Conservation (phyloP, 2,888 invertebrate genomes). For the Lacanobia oleracea region DNA sequence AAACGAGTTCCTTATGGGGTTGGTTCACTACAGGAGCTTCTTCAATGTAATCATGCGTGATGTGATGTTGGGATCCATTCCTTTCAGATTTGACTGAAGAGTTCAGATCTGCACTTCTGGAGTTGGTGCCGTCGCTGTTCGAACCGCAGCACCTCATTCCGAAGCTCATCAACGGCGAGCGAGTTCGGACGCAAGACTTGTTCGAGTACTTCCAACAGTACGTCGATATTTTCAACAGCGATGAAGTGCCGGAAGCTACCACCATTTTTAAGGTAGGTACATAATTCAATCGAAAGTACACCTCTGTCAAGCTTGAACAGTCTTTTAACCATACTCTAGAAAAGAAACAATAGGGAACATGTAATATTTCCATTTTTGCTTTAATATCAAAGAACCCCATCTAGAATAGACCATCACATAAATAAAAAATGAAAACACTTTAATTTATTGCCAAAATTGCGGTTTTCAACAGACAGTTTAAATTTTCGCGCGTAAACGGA, state of each 20-base stretch:
- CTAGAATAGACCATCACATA: no score
- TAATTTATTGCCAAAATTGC: no score
- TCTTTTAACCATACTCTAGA: not conserved
- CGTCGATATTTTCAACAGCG: conserved; percentile 98
- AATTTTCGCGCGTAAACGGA: no score
- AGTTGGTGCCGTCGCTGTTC: conserved; percentile 96
- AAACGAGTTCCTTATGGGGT: no score
- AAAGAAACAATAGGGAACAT: no score
- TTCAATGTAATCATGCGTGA: not conserved
- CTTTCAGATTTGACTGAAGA: conserved; percentile 96
- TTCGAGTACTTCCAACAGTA: conserved; percentile 99
- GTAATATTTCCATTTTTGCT: no score
- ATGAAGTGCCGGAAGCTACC: conserved; percentile 99
- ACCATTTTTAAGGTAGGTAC: conserved; percentile 96
- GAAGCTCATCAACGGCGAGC: conserved; percentile 98
- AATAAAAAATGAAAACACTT: no score
- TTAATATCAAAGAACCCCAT: no score
- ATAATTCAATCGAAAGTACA: not conserved
- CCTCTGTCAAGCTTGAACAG: not conserved
- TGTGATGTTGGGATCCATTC: not conserved
- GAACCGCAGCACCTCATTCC: conserved; percentile 96
- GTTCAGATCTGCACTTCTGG: conserved; percentile 95
- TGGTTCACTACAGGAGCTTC: not conserved
- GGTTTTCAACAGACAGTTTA: no score
- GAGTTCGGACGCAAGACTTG: conserved; percentile 96